A percentile compares a stretch with the other conserved stretches of the same genome.
These are phyloP conservation scores for Oxyteleia sp. DNA, from an alignment of 2,888 invertebrate species.

Conservation along the genomic window DNA sequence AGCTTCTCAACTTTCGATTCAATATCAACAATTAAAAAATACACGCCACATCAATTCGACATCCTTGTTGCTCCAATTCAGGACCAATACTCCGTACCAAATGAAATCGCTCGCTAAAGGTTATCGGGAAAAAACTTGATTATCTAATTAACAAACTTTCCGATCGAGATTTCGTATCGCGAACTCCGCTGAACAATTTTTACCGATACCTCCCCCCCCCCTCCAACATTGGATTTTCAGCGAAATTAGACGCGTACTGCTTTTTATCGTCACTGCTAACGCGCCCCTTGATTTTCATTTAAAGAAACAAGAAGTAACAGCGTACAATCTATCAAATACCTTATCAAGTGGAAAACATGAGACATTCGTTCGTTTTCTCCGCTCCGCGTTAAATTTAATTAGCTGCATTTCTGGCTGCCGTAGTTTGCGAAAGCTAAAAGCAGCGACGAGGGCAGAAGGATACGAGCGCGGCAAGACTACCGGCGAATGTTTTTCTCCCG, in stretches of 20 bases:
- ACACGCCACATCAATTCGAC: no score
- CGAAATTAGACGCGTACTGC: slow-evolving; percentile 32
- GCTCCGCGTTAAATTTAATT: slow-evolving; percentile 66
- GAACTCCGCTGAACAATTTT: slow-evolving; percentile 22
- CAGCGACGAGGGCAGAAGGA: slow-evolving; percentile 41
- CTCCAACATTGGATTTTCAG: slow-evolving; percentile 32
- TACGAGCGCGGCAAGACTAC: slow-evolving; percentile 16
- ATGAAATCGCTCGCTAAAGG: neutral
- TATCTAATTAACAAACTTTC: slow-evolving; percentile 46
- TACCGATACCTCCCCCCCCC: slow-evolving; percentile 33
- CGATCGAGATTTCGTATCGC: slow-evolving; percentile 14
- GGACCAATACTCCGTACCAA: neutral
- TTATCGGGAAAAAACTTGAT: slow-evolving; percentile 39
- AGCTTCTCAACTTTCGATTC: no score
- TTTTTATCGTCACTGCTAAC: slow-evolving; percentile 33
- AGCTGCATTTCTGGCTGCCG: slow-evolving; percentile 54
- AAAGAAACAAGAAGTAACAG: slow-evolving; percentile 57
- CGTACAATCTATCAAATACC: slow-evolving; percentile 66
- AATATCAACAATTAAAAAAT: no score
- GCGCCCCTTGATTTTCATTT: slow-evolving; percentile 50
- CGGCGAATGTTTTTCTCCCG: slow-evolving; percentile 41
- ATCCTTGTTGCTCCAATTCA: slow-evolving; percentile 5
- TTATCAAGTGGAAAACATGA: slow-evolving; percentile 64
- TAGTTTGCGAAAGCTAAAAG: slow-evolving; percentile 51
- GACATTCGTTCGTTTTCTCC: slow-evolving; percentile 60